phyloP scores from a whole-genome alignment of 53 echinoderm and acorn worm species.

The Temnopleurus reevesii region DNA sequence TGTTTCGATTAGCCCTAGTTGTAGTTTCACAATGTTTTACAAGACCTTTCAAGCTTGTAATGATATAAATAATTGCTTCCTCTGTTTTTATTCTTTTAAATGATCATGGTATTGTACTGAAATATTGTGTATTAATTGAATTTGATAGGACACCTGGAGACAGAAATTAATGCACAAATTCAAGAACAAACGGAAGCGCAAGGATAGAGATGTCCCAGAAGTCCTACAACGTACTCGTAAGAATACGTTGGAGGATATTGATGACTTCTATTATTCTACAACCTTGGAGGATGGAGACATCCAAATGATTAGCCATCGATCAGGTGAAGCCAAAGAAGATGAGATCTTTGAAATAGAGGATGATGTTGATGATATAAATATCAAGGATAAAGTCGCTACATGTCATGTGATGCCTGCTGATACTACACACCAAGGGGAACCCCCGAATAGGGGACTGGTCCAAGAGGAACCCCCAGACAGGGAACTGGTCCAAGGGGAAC shows the following conservation, averaged over 20 bases:
- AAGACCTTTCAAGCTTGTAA: too few relatives aligned
- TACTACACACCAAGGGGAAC: neutral
- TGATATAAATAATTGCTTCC: too few relatives aligned
- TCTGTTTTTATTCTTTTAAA: too few relatives aligned
- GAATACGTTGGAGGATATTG: neutral
- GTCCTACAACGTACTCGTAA: constrained; percentile 2
- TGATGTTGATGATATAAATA: neutral
- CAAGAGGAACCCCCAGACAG: neutral
- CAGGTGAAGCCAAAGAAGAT: neutral
- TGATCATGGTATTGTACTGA: too few relatives aligned
- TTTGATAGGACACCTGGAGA: constrained; percentile 61
- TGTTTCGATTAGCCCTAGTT: too few relatives aligned
- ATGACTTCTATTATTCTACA: neutral
- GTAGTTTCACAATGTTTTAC: too few relatives aligned
- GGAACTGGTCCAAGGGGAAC: neutral
- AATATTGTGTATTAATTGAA: too few relatives aligned
- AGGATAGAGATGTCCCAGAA: constrained; percentile 49
- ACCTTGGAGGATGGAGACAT: neutral
- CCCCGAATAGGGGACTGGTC: neutral
- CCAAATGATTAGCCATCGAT: neutral
- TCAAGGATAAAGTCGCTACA: neutral
- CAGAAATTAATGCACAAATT: constrained; percentile 65
- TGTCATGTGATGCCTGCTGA: constrained; percentile 34
- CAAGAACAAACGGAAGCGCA: constrained; percentile 60
- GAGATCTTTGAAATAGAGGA: neutral